Evolutionary conservation across 2,113 vertebrate genomes (phyloP).

Genomic region (Asarcornis scutulata): DNA sequence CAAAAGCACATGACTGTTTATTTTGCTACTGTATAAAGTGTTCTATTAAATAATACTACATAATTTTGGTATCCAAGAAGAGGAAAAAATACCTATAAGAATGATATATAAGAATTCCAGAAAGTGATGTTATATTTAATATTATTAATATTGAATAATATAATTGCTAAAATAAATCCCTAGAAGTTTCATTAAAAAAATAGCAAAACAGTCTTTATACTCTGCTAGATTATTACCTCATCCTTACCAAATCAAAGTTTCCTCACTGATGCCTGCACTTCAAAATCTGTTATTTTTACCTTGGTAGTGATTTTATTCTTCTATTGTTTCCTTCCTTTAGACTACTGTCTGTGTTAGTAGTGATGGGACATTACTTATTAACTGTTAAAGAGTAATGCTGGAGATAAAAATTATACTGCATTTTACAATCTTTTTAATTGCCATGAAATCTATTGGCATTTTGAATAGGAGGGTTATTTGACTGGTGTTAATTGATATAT

Average conservation of each 20-base stretch:
- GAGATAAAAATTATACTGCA: constrained; percentile 7
- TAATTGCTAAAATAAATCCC: not conserved
- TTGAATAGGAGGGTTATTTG: constrained; percentile 55
- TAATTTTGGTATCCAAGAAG: not conserved
- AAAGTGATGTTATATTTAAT: not conserved
- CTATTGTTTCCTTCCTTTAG: not conserved
- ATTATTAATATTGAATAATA: not conserved
- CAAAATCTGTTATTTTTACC: not conserved
- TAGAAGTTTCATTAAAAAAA: not conserved
- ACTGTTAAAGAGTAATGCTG: not conserved
- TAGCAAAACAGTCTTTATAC: not conserved
- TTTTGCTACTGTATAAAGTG: not conserved
- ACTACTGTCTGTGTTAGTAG: not conserved
- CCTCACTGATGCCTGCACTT: not conserved
- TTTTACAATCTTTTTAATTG: constrained; percentile 5
- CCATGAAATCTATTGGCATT: constrained; percentile 48
- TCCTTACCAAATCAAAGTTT: constrained; percentile 8
- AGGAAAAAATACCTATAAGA: not conserved
- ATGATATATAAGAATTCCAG: not conserved
- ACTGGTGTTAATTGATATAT: constrained; percentile 58
- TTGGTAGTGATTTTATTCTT: not conserved
- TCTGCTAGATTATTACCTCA: not conserved
- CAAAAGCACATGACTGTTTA: not conserved
- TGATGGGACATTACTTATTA: constrained; percentile 2
- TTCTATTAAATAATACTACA: not conserved